Percentiles rank a stretch among this genome's conserved stretches.
Evolutionary conservation across 2,888 invertebrate species (phyloP).

Genomic region (Craniophora ligustri): DNA sequence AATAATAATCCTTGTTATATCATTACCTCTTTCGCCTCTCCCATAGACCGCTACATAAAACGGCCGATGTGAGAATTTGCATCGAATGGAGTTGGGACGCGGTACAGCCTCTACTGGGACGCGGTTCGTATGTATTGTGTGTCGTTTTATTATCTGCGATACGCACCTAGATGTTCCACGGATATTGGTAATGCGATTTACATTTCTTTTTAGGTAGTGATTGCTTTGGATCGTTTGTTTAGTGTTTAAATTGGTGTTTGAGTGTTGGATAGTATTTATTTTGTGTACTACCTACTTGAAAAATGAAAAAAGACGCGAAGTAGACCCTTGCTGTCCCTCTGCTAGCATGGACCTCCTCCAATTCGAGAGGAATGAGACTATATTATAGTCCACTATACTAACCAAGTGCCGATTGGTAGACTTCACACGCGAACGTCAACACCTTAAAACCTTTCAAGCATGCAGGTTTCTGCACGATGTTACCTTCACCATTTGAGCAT

Average conservation of each 20-base stretch:
- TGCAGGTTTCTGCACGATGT: no score
- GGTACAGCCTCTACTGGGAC: constrained; percentile 72
- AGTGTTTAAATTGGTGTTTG: neutral
- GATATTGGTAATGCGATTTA: constrained; percentile 43
- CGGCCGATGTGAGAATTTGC: constrained; percentile 85
- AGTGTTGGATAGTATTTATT: neutral
- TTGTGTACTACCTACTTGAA: no score
- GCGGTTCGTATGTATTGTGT: constrained; percentile 65
- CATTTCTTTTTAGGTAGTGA: constrained; percentile 33
- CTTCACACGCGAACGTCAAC: no score
- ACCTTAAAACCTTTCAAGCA: no score
- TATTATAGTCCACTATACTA: no score
- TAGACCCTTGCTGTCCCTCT: no score
- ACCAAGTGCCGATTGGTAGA: no score
- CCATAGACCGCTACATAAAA: constrained; percentile 56
- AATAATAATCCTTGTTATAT: neutral
- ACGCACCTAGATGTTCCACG: constrained; percentile 50
- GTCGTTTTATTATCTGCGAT: constrained; percentile 66
- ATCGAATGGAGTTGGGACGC: constrained; percentile 83
- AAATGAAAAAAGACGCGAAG: no score
- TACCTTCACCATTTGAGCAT: no score
- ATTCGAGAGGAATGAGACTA: no score
- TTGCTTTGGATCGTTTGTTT: constrained; percentile 31
- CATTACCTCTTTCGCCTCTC: constrained; percentile 22
- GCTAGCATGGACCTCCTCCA: no score